Percentiles rank a stretch among this genome's conserved stretches.
phyloP scores from a whole-genome alignment of 23 tunicate genomes.

The Trididemnum miniatum region DNA sequence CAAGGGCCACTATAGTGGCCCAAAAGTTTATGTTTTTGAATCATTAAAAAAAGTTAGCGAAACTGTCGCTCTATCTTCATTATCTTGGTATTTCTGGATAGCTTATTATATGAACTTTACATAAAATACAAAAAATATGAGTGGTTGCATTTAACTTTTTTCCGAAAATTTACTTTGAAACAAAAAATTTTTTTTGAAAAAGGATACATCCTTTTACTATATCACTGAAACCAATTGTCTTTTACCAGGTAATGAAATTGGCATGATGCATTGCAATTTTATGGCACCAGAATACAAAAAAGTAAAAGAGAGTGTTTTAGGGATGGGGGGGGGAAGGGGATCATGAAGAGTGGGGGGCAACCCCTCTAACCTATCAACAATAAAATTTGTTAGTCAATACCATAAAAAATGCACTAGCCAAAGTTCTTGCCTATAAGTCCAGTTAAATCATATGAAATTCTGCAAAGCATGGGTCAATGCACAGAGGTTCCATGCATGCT shows the following conservation, averaged over 20 bases:
- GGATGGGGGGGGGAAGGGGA: conserved; percentile 2
- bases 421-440: conserved; percentile 29
- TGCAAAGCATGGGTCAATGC: conserved; percentile 34
- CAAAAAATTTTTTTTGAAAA: not conserved
- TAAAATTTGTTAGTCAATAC: conserved; percentile 12
- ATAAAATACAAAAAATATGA: not conserved
- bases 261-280: conserved; percentile 2
- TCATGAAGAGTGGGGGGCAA: conserved; percentile 14
- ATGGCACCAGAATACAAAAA: conserved; percentile 25
- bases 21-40: not conserved
- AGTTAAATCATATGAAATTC: conserved; percentile 32
- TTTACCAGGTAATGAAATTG: not conserved
- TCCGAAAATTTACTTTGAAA: not conserved
- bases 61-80: not conserved
- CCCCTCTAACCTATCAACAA: conserved; percentile 29
- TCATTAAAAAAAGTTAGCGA: not conserved
- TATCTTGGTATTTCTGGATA: not conserved
- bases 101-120: not conserved
- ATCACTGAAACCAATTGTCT: not conserved
- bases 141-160: not conserved
- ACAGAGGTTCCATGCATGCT: conserved; percentile 33
- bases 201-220: not conserved
- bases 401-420: conserved; percentile 9
- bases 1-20: not conserved
- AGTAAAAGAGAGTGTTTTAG: conserved; percentile 17